Evolutionary conservation across 2,888 invertebrate genomes (phyloP).

Genomic region (Melieria crassipennis): DNA sequence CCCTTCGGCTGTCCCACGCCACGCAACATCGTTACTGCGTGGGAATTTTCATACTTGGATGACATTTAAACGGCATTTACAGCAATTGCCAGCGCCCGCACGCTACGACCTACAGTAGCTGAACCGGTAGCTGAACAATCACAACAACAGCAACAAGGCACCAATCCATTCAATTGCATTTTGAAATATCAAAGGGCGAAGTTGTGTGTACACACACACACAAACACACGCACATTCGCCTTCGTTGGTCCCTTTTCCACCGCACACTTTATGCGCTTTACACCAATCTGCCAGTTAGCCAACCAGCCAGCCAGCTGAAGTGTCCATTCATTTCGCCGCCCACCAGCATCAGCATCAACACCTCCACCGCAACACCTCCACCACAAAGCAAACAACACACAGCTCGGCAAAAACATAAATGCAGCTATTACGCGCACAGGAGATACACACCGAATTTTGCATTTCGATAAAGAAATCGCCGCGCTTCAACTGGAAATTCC

Average conservation of each 20-base stretch:
- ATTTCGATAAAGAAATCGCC: neutral
- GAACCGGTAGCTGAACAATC: conserved; percentile 8
- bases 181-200: conserved; percentile 33
- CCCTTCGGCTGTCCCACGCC: too few relatives aligned
- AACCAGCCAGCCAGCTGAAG: neutral
- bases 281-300: neutral
- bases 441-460: conserved; percentile 19
- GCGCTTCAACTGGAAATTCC: too few relatives aligned
- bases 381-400: conserved; percentile 8
- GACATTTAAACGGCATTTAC: conserved; percentile 52
- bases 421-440: conserved; percentile 7
- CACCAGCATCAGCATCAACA: neutral
- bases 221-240: too few relatives aligned
- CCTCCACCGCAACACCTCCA: neutral
- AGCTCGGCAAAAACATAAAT: conserved; percentile 1
- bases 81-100: neutral
- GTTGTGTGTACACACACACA: neutral
- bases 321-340: neutral
- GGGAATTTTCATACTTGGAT: conserved; percentile 22
- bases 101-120: too few relatives aligned
- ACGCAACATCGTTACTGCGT: conserved; percentile 1
- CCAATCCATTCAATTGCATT: conserved; percentile 10
- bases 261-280: too few relatives aligned
- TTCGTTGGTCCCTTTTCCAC: too few relatives aligned
- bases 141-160: conserved; percentile 18